Percentiles rank a stretch among this genome's conserved stretches.
phyloP scores from a whole-genome alignment of 2,113 vertebrate species.

The Spermophilus dauricus region DNA sequence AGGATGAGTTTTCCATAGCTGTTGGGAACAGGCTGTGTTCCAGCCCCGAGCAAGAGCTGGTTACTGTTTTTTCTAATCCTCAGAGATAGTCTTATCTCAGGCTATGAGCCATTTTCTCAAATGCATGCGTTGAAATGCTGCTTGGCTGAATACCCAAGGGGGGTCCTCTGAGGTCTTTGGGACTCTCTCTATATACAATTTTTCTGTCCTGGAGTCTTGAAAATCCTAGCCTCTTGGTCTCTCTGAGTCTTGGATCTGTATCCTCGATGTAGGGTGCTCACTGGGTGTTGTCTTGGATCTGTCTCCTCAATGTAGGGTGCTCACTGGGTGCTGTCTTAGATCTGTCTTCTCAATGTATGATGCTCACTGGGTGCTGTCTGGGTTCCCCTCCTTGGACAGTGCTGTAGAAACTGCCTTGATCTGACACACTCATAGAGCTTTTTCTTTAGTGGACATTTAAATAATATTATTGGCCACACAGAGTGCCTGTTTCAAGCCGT shows the following conservation, averaged over 20 bases:
- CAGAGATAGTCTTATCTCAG: not conserved
- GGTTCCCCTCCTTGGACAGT: not conserved
- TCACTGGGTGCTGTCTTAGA: not conserved
- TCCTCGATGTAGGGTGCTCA: not conserved
- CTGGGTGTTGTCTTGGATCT: not conserved
- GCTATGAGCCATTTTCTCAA: not conserved
- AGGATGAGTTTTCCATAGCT: not conserved
- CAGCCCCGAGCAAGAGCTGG: fast-evolving
- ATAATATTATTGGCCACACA: not conserved
- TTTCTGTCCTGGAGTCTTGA: not conserved
- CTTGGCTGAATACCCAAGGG: not conserved
- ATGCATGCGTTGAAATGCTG: not conserved
- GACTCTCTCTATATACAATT: not conserved
- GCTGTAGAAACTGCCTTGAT: not conserved
- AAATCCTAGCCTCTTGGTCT: not conserved
- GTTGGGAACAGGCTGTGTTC: not conserved
- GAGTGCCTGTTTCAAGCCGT: not conserved
- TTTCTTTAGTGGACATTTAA: not conserved
- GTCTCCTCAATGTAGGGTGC: not conserved
- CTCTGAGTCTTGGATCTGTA: not conserved
- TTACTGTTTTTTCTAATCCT: not conserved
- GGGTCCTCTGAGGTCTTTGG: not conserved
- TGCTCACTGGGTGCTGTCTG: not conserved
- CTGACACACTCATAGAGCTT: not conserved
- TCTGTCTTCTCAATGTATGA: not conserved